Evolutionary conservation across 2,888 invertebrate genomes (phyloP).

Genomic region (Serripes groenlandicus): DNA sequence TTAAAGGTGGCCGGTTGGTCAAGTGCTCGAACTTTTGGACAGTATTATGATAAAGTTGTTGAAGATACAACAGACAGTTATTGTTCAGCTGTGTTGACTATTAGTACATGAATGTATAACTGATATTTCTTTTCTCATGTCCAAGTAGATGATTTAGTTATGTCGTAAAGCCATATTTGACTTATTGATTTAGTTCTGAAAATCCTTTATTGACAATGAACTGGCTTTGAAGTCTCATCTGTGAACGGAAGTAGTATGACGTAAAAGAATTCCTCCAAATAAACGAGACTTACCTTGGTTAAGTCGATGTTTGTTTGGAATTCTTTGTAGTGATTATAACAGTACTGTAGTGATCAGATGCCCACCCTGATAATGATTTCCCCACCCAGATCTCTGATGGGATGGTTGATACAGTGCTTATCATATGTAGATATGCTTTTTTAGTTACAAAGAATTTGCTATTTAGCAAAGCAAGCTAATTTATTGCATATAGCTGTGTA

Average conservation of each 20-base stretch:
- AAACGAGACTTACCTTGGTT: neutral
- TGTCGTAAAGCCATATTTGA: neutral
- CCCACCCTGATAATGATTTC: neutral
- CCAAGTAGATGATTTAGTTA: no score
- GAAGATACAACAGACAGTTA: neutral
- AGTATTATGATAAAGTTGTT: conserved; percentile 19
- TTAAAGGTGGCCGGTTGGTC: conserved; percentile 44
- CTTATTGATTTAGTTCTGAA: neutral
- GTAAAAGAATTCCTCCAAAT: neutral
- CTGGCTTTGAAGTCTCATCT: neutral
- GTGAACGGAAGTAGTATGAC: neutral
- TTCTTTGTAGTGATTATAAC: no score
- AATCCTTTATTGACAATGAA: no score
- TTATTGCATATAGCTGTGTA: no score
- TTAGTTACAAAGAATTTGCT: neutral
- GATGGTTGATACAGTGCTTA: neutral
- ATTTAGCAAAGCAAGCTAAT: no score
- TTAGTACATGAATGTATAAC: neutral
- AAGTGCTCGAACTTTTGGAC: conserved; percentile 16
- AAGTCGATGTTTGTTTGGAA: neutral
- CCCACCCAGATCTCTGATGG: neutral
- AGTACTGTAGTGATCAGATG: neutral
- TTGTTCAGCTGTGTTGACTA: neutral
- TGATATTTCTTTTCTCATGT: no score
- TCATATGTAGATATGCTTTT: neutral